phyloP scores from a whole-genome alignment of 2,113 vertebrate genomes.

The Urocitellus parryii region DNA sequence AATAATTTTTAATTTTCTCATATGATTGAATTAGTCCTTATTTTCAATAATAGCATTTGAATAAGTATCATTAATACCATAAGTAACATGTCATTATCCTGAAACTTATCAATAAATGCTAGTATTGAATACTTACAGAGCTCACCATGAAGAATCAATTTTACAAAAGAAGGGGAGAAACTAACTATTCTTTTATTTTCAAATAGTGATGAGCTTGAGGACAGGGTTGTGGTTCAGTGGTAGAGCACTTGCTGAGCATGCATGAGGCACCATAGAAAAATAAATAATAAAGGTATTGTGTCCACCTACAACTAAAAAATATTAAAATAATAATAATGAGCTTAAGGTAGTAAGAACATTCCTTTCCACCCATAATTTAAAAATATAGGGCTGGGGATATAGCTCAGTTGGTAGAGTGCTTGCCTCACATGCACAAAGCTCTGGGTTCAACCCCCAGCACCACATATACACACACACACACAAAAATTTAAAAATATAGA shows the following conservation, averaged over 20 bases:
- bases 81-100: not conserved
- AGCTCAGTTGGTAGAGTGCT: too few relatives aligned
- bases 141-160: slow-evolving; percentile 22
- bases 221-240: too few relatives aligned
- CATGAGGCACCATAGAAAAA: too few relatives aligned
- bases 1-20: not conserved
- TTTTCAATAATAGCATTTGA: slow-evolving; percentile 1
- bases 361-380: not conserved
- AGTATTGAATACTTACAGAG: not conserved
- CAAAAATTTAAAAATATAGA: not conserved
- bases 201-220: not conserved
- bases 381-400: not conserved
- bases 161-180: slow-evolving; percentile 21
- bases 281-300: too few relatives aligned
- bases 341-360: not conserved
- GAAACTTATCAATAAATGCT: not conserved
- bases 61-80: not conserved
- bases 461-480: too few relatives aligned
- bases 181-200: not conserved
- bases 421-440: too few relatives aligned
- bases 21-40: not conserved
- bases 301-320: too few relatives aligned
- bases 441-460: too few relatives aligned
- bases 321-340: not conserved
- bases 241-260: too few relatives aligned